phyloP scores from a whole-genome alignment of 1,140 invertebrate species.

The Temnothorax longispinosus region DNA sequence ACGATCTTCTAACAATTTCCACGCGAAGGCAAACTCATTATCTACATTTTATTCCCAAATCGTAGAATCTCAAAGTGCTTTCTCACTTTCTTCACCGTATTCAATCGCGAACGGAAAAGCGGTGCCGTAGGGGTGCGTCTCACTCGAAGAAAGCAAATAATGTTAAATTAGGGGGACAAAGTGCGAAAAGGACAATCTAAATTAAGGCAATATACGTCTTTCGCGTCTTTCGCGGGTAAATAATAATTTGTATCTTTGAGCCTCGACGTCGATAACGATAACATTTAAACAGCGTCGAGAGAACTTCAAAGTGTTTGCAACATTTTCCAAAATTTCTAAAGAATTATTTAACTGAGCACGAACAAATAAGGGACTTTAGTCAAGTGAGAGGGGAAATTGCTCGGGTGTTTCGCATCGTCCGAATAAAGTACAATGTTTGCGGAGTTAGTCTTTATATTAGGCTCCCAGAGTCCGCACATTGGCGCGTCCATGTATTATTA shows the following conservation, averaged over 20 bases:
- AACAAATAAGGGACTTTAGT: background rate
- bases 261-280: background rate
- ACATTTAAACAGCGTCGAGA: background rate
- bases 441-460: conserved; percentile 64
- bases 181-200: background rate
- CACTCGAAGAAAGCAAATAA: conserved; percentile 2
- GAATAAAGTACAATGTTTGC: conserved; percentile 34
- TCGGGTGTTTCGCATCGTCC: background rate
- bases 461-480: conserved; percentile 44
- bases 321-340: background rate
- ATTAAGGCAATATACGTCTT: conserved; percentile 3
- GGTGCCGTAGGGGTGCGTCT: background rate
- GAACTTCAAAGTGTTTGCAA: background rate
- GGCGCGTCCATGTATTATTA: conserved; percentile 74
- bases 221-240: background rate
- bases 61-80: background rate
- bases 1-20: conserved; percentile 47
- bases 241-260: conserved; percentile 14
- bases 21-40: conserved; percentile 49
- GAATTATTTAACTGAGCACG: background rate
- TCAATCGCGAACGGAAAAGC: background rate
- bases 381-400: conserved; percentile 4
- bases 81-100: background rate
- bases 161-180: background rate
- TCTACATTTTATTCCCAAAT: conserved; percentile 54